phyloP scores from a whole-genome alignment of 2,888 invertebrate species.

The Strigamia crassipes region DNA sequence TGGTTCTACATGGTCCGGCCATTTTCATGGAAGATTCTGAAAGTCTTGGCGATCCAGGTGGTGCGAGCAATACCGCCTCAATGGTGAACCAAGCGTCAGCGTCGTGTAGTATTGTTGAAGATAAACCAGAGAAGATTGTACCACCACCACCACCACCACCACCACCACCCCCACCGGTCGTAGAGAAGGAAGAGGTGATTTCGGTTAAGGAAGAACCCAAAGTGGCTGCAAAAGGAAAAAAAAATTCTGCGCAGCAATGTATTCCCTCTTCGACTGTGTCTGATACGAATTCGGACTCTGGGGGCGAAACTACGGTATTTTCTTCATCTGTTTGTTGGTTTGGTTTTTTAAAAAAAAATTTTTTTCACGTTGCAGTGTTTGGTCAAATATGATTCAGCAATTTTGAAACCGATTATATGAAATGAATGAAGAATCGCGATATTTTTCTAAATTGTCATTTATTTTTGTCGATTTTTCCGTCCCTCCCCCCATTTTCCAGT shows the following conservation, averaged over 20 bases:
- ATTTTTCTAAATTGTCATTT: neutral
- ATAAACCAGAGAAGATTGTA: neutral
- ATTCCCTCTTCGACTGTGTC: neutral
- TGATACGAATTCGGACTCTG: neutral
- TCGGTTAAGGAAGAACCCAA: neutral
- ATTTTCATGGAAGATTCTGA: neutral
- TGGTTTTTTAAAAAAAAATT: neutral
- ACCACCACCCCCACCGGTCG: neutral
- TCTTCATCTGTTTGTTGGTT: neutral
- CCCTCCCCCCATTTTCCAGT: no score
- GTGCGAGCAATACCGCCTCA: neutral
- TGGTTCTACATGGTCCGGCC: neutral
- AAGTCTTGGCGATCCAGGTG: neutral
- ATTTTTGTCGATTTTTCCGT: neutral
- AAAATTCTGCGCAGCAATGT: neutral
- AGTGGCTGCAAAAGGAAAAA: neutral
- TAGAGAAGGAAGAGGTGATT: neutral
- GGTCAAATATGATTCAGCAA: neutral
- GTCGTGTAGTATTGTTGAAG: neutral
- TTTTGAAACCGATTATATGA: neutral
- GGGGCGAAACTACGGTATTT: neutral
- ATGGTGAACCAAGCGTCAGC: neutral
- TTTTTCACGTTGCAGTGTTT: neutral
- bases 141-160: no score
- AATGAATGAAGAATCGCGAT: neutral